Base-by-base conservation (phyloP, 1,140 invertebrate species). In the Polypedilum vanderplanki region DNA sequence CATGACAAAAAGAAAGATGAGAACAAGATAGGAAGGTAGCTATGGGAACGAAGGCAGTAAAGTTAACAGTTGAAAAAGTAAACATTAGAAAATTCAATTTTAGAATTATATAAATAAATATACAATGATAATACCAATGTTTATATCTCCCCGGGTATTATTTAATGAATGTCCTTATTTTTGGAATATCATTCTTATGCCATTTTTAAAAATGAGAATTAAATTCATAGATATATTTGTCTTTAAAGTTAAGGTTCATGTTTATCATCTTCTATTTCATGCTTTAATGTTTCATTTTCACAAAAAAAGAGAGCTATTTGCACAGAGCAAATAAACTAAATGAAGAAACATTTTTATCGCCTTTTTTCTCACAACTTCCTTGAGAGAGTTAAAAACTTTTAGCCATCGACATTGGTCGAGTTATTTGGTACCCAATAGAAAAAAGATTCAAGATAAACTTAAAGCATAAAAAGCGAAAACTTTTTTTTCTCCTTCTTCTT, bases 31-130 rank as follows among this genome's bases (percentile, higher is more conserved):
- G 24, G 10, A 12, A 57, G n/a, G 15, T 46, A 46, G 8, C 41
- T 46, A 46, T 15, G 41, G 41, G 24, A 33, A 33, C 5, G 24
- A 33, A 33, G 24, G 24, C 41, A 46, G 15, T 15, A 46, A 57
- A 57, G 46, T 57, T 15, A 57, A 57, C 46, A 57, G 46, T 57
- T 57, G 46, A 57, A 15, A 15, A 70, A 70, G 20, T 12, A 70
- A 70, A 70, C 65, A 70, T 70, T 20, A 70, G 65, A 70, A 70
- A 33, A 70, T 70, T 70, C 65, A 70, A 70, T 70, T 70, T 70
- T 70, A 7, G 10, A 70, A 70, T 70, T 20, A 20, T 17, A 70
- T 70, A 70, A 70, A 70, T 70, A 70, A 70, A 70, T 70, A 57
- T 57, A 70, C 20, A 17, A 18, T 18, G 18, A 70, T 70, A 18